These are phyloP conservation scores for Leptopilina drosophilae DNA, from an alignment of 2,888 invertebrate genomes.

Conservation along the genomic window DNA sequence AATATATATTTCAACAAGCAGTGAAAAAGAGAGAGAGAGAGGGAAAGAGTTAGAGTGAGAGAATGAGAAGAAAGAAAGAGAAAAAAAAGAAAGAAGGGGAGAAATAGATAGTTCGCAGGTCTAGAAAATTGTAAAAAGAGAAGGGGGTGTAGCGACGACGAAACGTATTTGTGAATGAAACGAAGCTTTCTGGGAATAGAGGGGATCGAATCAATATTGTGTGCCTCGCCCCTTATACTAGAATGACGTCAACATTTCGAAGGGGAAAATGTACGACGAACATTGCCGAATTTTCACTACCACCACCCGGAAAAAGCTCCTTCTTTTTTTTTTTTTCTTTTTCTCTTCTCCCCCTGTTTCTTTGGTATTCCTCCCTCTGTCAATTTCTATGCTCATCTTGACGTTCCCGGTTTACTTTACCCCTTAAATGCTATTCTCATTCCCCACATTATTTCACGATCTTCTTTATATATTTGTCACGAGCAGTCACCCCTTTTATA, in stretches of 20 bases:
- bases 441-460: background rate
- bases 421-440: background rate
- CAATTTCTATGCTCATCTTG: background rate
- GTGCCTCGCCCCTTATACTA: slow-evolving; percentile 68
- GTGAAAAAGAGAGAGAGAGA: background rate
- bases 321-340: slow-evolving; percentile 4
- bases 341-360: background rate
- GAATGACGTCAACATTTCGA: slow-evolving; percentile 63
- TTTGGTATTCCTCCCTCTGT: background rate
- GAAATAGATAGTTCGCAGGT: slow-evolving; percentile 25
- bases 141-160: slow-evolving; percentile 59
- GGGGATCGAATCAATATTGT: slow-evolving; percentile 69
- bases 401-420: background rate
- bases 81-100: background rate
- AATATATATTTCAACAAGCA: too few relatives aligned
- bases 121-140: slow-evolving; percentile 52
- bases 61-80: slow-evolving; percentile 4
- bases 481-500: slow-evolving; percentile 1
- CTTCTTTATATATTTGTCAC: background rate
- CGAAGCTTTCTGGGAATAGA: slow-evolving; percentile 58
- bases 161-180: slow-evolving; percentile 68
- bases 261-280: slow-evolving; percentile 48
- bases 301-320: slow-evolving; percentile 40
- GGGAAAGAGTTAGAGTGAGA: background rate
- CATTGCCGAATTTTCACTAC: slow-evolving; percentile 43